Evolutionary conservation across 2,113 vertebrate species (phyloP).

Genomic region (Lagenorhynchus albirostris): DNA sequence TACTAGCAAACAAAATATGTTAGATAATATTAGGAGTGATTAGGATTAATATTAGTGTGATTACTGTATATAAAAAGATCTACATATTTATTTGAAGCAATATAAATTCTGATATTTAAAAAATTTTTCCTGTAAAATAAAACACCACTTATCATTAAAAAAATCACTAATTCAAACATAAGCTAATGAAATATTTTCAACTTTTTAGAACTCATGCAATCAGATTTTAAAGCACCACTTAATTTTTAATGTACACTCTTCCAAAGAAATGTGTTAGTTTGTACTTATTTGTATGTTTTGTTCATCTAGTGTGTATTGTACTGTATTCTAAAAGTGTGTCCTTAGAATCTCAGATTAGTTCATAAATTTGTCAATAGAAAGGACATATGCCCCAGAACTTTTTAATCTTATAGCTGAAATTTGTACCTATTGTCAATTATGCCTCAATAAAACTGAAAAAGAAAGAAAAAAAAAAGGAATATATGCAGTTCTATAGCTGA

Average conservation of each 20-base stretch:
- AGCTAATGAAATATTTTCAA: not conserved
- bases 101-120: not conserved
- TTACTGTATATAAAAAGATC: not conserved
- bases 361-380: not conserved
- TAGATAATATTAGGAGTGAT: not conserved
- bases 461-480: not conserved
- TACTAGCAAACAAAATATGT: not conserved
- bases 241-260: not conserved
- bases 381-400: not conserved
- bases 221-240: not conserved
- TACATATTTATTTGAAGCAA: not conserved
- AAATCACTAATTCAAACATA: not conserved
- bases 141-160: not conserved
- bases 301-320: not conserved
- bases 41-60: not conserved
- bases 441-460: not conserved
- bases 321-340: not conserved
- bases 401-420: not conserved
- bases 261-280: not conserved
- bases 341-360: not conserved
- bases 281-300: not conserved
- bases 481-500: not conserved
- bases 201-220: not conserved
- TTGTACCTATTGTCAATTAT: not conserved
- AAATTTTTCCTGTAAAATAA: not conserved